Base-by-base conservation (phyloP, 2,888 invertebrate species). In the Ormia ochracea region DNA sequence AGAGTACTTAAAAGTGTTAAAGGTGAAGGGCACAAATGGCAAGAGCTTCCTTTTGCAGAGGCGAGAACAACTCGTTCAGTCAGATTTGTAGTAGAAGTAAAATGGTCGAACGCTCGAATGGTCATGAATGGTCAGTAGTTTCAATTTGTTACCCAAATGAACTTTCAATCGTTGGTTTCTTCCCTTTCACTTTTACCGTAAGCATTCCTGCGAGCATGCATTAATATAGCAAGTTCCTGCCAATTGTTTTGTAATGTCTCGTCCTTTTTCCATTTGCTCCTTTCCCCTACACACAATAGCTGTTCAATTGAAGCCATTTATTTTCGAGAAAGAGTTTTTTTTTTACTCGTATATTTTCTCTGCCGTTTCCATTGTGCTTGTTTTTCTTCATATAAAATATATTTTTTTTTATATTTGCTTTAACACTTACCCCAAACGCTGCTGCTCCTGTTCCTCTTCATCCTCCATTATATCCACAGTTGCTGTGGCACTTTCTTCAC, bases 401-500 rank as follows among this genome's bases (percentile, higher is more conserved):
- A 43, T 68, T 21, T 48, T 7, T 2, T 36, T 36, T 19, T 6
- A 4, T 14, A 43, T 68, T 21, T 48, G 10, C 3, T 36, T 36
- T 19, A 45, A 45, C 7, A 84, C 88, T 86, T 85, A 90, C 90
- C 88, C 88, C 52, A 87, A 84, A 41, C 89, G 87, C 76, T 87
- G 89, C 14, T 88, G 86, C 63, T 90, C 90, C 76, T 86, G 86
- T 70, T 90, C 90, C n/a, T 90, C 90, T 81, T 90, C 90, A 82
- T 90, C 90, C 82, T 90, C 90, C 89, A 90, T 89, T 58, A 90
- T 88, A 83, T 90, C 89, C 68, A 90, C 89, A 63, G 85, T 84
- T 78, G 82, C 84, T n/a, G 36, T 36, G 38, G 33, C 52, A 50
- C 7, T 10, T 45, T 56, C 69, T 28, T 52, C 63, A 10, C 72